Conservation (phyloP, 2,888 invertebrate species). For the Pristionchus japonicus region DNA sequence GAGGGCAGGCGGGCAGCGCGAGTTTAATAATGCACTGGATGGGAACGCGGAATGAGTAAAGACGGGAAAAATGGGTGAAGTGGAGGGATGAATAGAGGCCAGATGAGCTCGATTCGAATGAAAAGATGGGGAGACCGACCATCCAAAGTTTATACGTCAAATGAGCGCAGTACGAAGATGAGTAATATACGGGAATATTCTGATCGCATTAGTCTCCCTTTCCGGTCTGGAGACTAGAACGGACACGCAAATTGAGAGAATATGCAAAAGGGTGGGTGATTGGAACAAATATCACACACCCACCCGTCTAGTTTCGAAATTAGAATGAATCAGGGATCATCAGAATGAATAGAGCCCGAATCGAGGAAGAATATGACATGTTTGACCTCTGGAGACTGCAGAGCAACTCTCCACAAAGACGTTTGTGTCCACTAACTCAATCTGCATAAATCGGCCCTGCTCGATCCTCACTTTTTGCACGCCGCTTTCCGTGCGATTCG, state of each 20-base stretch:
- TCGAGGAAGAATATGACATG: background rate
- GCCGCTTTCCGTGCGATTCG: slow-evolving; percentile 11
- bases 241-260: background rate
- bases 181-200: background rate
- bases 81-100: background rate
- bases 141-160: slow-evolving; percentile 31
- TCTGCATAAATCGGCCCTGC: slow-evolving; percentile 26
- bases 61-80: slow-evolving; percentile 24
- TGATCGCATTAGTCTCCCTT: background rate
- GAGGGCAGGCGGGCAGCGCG: background rate
- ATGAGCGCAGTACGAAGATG: background rate
- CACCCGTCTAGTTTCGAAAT: no score
- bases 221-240: background rate
- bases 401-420: slow-evolving; percentile 16
- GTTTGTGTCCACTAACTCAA: background rate
- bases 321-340: no score
- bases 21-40: slow-evolving; percentile 33
- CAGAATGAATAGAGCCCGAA: background rate
- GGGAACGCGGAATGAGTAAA: slow-evolving; percentile 38
- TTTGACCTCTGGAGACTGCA: background rate
- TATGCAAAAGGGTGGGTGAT: background rate
- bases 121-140: background rate
- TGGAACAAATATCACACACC: background rate
- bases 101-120: background rate
- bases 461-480: background rate